Evolutionary conservation across 2,113 vertebrate genomes (phyloP), one percentile per base, ranked within the genome.

Genomic region (Syngnathus scovelli): DNA sequence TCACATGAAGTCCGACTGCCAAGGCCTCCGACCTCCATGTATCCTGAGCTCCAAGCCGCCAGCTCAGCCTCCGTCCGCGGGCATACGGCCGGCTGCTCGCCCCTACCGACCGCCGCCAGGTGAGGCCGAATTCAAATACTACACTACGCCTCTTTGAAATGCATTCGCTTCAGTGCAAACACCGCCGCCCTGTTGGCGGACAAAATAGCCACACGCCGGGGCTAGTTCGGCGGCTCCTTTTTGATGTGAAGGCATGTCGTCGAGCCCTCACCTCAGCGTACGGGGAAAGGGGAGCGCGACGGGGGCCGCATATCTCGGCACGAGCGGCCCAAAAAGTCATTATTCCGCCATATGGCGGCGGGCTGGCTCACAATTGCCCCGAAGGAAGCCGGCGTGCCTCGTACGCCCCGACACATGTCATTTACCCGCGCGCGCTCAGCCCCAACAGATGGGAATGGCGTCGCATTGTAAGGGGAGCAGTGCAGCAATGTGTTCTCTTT

Each of bases 281-380:
- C 69, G 67, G 66, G 69, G 69, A 10, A 33, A 27, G 55, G 58
- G 74, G 60, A 2, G 49, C 64, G 67, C 27, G 61, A 72, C 73
- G 67, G 39, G 66, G 76, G 73, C 76, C 66, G 71, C 88, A 90
- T 93, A 93, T 93, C 94, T 93, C 89, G 91, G 84, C 90, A 93
- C 89, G 81, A 87, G 89, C 90, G 91, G 93, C 90, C 87, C 7
- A 2, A 92, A 93, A 93, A 93, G 93, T 97, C 95, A 99, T 99
- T 97, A 96, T 96, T 94, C 93, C 76, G 86, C 95, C 96, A 98
- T 98, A 98, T 98, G 95, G 94, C 92, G 91, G 87, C 88, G 76
- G 60, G 89, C 91, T 91, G 88, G 86, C 86, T 89, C 92, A 93
- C 92, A 95, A 93, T 94, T 89, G 75, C 75, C 82, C 85, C 87